A percentile compares a stretch with the other conserved stretches of the same genome.
Evolutionary conservation across 2,888 invertebrate genomes (phyloP).

Genomic region (Syrista parreyssii): DNA sequence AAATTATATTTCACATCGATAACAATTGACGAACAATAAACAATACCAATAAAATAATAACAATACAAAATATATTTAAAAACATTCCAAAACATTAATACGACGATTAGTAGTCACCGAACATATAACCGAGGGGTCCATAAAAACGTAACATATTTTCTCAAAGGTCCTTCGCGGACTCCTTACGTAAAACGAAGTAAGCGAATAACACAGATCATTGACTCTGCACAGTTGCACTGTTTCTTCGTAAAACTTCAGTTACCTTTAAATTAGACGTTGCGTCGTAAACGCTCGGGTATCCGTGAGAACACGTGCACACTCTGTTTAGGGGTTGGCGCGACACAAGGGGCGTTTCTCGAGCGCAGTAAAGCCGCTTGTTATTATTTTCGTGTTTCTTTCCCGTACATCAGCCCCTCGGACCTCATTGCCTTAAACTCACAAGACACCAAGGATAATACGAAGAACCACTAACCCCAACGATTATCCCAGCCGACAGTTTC

Average conservation of each 20-base stretch:
- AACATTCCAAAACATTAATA: not conserved
- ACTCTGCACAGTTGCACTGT: not conserved
- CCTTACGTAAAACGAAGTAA: not conserved
- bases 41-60: not conserved
- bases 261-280: not conserved
- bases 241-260: not conserved
- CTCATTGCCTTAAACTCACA: not conserved
- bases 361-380: not conserved
- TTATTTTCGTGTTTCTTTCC: not conserved
- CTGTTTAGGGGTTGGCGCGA: conserved; percentile 7
- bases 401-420: not conserved
- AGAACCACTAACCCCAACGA: not conserved
- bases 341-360: not conserved
- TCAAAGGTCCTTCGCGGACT: not conserved
- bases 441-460: not conserved
- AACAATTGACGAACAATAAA: not conserved
- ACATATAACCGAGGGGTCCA: not conserved
- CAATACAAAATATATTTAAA: not conserved
- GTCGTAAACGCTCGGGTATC: conserved; percentile 14
- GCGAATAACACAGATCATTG: not conserved
- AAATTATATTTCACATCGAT: not conserved
- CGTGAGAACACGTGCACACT: conserved; percentile 20
- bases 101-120: not conserved
- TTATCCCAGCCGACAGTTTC: not conserved
- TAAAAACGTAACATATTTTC: not conserved